Evolutionary conservation across 2,888 invertebrate genomes (phyloP).

Genomic region (Mycalesis mineus): DNA sequence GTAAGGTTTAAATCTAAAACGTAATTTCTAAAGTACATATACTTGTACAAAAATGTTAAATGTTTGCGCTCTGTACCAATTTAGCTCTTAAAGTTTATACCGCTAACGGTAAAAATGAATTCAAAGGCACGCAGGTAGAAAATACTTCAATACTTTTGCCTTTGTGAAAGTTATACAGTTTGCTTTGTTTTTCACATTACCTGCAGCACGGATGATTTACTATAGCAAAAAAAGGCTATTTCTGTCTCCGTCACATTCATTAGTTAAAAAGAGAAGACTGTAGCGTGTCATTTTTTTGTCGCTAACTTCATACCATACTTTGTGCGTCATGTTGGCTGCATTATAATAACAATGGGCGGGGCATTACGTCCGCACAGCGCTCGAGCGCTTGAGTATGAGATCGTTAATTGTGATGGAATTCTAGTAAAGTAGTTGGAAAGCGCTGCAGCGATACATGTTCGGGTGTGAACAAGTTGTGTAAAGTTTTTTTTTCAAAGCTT

Average conservation of each 20-base stretch:
- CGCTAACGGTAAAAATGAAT: neutral
- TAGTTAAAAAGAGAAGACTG: constrained; percentile 38
- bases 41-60: too few species aligned
- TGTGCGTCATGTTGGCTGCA: constrained; percentile 73
- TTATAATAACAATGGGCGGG: constrained; percentile 74
- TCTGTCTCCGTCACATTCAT: constrained; percentile 37
- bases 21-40: too few species aligned
- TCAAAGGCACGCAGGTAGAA: neutral
- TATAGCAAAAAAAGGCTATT: constrained; percentile 25
- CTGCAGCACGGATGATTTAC: constrained; percentile 19
- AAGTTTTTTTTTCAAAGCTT: constrained; percentile 70
- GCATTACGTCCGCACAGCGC: constrained; percentile 37
- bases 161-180: constrained; percentile 1
- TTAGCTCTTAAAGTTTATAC: too few species aligned
- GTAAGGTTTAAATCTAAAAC: too few species aligned
- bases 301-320: constrained; percentile 57
- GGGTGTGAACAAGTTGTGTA: constrained; percentile 55
- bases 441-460: constrained; percentile 40
- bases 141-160: neutral
- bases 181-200: neutral
- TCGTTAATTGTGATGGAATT: neutral
- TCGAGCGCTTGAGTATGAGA: constrained; percentile 44
- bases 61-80: too few species aligned
- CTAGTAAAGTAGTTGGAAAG: constrained; percentile 22
- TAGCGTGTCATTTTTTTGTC: constrained; percentile 34